Conservation (phyloP, 1,140 invertebrate genomes). For the Cherax quadricarinatus region DNA sequence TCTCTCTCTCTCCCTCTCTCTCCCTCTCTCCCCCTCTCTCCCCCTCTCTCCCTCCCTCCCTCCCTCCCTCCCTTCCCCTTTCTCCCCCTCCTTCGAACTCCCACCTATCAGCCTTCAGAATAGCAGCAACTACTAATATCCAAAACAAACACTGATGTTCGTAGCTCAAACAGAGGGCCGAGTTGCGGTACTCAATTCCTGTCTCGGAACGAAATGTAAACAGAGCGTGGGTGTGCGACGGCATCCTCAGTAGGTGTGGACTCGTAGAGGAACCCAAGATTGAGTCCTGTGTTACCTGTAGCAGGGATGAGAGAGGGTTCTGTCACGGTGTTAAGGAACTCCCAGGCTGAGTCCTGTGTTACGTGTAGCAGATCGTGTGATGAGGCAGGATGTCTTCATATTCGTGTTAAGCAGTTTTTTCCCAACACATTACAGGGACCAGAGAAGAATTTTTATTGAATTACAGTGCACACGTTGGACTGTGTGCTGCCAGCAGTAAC, state of each 20-base stretch:
- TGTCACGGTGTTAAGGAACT: no score
- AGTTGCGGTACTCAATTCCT: slow-evolving; percentile 57
- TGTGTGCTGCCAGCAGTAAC: no score
- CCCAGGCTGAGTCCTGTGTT: no score
- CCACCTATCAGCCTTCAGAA: not conserved
- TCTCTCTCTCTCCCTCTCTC: not conserved
- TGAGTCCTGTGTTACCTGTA: no score
- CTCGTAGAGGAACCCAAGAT: not conserved
- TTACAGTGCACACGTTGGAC: no score
- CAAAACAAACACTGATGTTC: slow-evolving; percentile 61
- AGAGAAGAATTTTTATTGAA: no score
- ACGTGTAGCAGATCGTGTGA: no score
- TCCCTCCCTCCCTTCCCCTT: no score
- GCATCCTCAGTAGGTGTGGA: not conserved
- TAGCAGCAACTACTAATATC: slow-evolving; percentile 60
- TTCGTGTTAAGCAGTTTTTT: no score
- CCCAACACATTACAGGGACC: no score
- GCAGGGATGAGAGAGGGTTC: no score
- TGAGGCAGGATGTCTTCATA: no score
- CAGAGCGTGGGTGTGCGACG: not conserved
- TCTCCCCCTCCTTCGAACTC: not conserved
- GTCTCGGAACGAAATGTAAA: slow-evolving; percentile 59
- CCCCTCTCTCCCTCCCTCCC: not conserved
- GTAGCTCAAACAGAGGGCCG: slow-evolving; percentile 28
- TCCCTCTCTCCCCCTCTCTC: not conserved